A percentile compares a stretch with the other conserved stretches of the same genome.
Evolutionary conservation across 2,888 invertebrate species (phyloP).

Genomic region (Meiosimyza decipiens): DNA sequence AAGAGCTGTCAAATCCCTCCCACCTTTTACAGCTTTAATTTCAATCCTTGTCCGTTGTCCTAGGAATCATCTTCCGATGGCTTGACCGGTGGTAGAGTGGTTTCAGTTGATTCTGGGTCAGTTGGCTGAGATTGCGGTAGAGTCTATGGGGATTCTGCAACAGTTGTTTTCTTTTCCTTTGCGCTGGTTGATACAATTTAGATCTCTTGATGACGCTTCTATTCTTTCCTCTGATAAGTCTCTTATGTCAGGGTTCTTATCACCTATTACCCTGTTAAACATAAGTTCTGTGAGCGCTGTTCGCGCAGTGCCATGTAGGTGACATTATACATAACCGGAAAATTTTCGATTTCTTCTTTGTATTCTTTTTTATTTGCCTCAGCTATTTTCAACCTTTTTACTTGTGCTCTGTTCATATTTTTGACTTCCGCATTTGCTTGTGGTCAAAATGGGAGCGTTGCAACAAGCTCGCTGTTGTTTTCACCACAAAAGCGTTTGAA

Average conservation of each 20-base stretch:
- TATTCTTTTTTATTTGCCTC: constrained; percentile 31
- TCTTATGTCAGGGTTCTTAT: constrained; percentile 37
- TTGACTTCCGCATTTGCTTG: constrained; percentile 42
- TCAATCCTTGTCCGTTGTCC: constrained; percentile 32
- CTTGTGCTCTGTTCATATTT: constrained; percentile 26
- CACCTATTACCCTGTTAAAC: constrained; percentile 34
- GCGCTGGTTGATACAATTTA: constrained; percentile 41
- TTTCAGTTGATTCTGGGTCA: constrained; percentile 24
- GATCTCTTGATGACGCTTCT: constrained; percentile 40
- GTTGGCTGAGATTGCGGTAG: constrained; percentile 18
- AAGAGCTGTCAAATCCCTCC: constrained; percentile 39
- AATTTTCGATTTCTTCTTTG: constrained; percentile 36
- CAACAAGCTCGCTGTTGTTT: constrained; percentile 29
- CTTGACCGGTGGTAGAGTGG: constrained; percentile 29
- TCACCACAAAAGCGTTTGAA: constrained; percentile 33
- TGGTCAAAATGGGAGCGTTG: constrained; percentile 37
- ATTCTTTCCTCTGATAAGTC: constrained; percentile 34
- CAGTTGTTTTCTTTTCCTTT: constrained; percentile 37
- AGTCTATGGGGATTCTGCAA: too few relatives aligned
- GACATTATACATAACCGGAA: constrained; percentile 35
- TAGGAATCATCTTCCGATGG: constrained; percentile 23
- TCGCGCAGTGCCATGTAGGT: constrained; percentile 41
- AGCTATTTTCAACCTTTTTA: constrained; percentile 37
- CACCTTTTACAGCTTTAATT: constrained; percentile 41
- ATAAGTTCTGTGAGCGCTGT: constrained; percentile 32